A percentile compares a stretch with the other conserved stretches of the same genome.
phyloP scores from a whole-genome alignment of 2,113 vertebrate species.

The Pontoporia blainvillei region DNA sequence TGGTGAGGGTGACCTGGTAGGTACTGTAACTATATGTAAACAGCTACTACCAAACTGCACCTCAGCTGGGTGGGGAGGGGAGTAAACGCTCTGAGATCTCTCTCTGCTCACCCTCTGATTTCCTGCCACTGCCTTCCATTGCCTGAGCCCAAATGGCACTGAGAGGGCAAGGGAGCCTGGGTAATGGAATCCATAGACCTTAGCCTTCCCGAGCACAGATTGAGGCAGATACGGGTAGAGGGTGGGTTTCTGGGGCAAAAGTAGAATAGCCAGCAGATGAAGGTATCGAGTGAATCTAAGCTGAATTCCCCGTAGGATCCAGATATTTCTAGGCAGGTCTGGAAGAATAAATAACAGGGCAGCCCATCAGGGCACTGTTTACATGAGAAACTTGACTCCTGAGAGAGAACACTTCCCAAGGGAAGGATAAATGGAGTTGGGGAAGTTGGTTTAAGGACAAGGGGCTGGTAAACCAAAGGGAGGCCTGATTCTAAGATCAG shows the following conservation, averaged over 20 bases:
- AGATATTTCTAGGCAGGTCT: neutral
- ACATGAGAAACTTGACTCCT: neutral
- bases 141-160: neutral
- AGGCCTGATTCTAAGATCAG: neutral
- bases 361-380: neutral
- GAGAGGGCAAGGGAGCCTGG: neutral
- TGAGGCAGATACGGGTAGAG: neutral
- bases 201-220: neutral
- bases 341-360: neutral
- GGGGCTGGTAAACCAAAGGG: neutral
- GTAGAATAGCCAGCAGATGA: neutral
- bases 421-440: neutral
- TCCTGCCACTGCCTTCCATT: neutral
- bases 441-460: neutral
- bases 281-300: neutral
- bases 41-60: neutral
- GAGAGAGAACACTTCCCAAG: conserved; percentile 21
- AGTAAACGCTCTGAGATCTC: neutral
- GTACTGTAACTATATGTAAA: neutral
- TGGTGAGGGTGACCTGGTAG: neutral
- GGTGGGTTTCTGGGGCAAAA: neutral
- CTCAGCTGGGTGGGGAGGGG: neutral
- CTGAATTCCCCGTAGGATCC: neutral
- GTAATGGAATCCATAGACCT: neutral
- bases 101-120: neutral